Base-by-base conservation (phyloP, 2,888 invertebrate species). In the Toxonevra muliebris region DNA sequence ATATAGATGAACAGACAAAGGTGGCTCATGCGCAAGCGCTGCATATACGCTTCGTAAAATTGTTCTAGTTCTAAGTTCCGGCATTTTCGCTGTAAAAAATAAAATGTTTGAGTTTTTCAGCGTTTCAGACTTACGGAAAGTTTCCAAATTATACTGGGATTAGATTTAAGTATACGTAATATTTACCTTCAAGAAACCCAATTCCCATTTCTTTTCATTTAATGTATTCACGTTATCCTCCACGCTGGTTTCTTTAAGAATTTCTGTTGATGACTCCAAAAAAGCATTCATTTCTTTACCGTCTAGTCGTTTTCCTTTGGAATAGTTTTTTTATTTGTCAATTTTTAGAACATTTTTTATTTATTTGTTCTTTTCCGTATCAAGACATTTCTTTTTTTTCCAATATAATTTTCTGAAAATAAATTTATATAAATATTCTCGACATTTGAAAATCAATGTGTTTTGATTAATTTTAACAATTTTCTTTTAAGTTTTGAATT, bases 21-120 rank as follows among this genome's bases (percentile, higher is more conserved):
- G 74, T 93, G 91, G 62, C 92, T 92, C 84, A 92, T 90, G 79
- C 92, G 91, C 69, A 94, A 86, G 76, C 93, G 90, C 75, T 92
- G 90, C 74, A 91, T 92, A 79, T 94, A 95, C 71, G 89, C 87
- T 73, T 90, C 87, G 82, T 92, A 94, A 52, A 94, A 87, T 61
- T 89, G 89, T 84, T 93, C 93, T 71, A 94, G 84, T 79, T 91
- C 90, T 78, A 92, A 89, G 75, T 91, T 90, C 77, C 89, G 87
- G 79, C 94, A 94, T 86, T 93, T 92, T 79, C 90, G 90, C 94
- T 94, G 86, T 69, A 88, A 87, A 75, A 74, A 71, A 12, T 19
- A 0, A 17, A 12, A 42, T 11, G 5, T 7, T 13, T 42, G n/a
- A n/a, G n/a, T n/a, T n/a, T n/a, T n/a, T n/a, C n/a, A n/a, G n/a